Conservation (phyloP, 2,888 invertebrate genomes). For the Spilarctia lutea region DNA sequence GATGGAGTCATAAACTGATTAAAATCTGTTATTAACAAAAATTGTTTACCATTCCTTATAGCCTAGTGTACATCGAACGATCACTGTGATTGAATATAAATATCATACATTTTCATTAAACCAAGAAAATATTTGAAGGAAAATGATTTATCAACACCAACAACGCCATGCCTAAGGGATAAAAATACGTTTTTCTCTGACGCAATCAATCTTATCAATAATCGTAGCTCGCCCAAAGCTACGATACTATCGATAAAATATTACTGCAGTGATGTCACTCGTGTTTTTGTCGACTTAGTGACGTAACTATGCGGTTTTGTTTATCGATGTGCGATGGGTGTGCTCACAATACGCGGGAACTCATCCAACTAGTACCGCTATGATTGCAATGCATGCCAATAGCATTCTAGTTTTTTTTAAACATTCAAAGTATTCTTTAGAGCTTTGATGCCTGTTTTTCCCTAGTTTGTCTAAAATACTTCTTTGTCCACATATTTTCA, state of each 20-base stretch:
- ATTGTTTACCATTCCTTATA: too few species aligned
- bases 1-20: too few species aligned
- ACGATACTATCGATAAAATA: slow-evolving; percentile 50
- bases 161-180: not conserved
- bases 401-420: slow-evolving; percentile 13
- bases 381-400: slow-evolving; percentile 20
- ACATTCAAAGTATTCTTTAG: not conserved
- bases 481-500: not conserved
- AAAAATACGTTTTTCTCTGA: slow-evolving; percentile 17
- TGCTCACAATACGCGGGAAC: slow-evolving; percentile 38
- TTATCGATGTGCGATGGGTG: slow-evolving; percentile 28
- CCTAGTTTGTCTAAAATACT: not conserved
- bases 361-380: slow-evolving; percentile 38
- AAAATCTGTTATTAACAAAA: too few species aligned
- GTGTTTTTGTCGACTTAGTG: slow-evolving; percentile 36
- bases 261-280: slow-evolving; percentile 52
- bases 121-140: not conserved
- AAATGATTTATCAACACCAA: not conserved
- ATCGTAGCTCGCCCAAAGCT: slow-evolving; percentile 21
- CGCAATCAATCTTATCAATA: slow-evolving; percentile 34
- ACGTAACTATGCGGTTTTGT: slow-evolving; percentile 49
- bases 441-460: not conserved
- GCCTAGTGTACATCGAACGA: too few species aligned
- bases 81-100: too few species aligned
- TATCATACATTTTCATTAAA: not conserved